phyloP scores from a whole-genome alignment of 2,797 vertebrate genomes.

The Darevskia nairensis region DNA sequence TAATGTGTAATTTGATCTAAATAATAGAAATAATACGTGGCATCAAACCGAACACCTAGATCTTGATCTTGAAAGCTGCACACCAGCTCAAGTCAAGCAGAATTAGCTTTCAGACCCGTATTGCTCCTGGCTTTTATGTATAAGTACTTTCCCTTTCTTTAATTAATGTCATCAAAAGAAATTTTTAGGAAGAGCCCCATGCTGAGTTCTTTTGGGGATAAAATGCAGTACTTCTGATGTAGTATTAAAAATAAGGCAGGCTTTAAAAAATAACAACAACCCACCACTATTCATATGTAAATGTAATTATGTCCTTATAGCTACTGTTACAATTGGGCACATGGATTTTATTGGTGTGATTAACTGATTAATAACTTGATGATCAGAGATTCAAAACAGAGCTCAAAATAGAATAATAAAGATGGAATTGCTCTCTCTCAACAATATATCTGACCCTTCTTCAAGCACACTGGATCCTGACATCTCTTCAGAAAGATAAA shows the following conservation, averaged over 20 bases:
- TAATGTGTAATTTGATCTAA: slow-evolving; percentile 68
- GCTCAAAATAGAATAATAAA: background rate
- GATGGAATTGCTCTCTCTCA: background rate
- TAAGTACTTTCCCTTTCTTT: slow-evolving; percentile 46
- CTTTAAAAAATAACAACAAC: background rate
- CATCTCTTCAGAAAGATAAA: background rate
- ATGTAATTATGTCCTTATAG: slow-evolving; percentile 33
- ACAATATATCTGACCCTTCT: background rate
- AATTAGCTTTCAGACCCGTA: slow-evolving; percentile 61
- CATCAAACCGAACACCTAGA: slow-evolving; percentile 58
- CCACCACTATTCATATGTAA: background rate
- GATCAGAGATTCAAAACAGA: slow-evolving; percentile 20
- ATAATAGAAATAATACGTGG: slow-evolving; percentile 57
- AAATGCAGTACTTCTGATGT: slow-evolving; percentile 50
- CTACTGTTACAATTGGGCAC: slow-evolving; percentile 7
- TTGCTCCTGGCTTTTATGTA: slow-evolving; percentile 55
- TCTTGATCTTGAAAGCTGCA: slow-evolving; percentile 16
- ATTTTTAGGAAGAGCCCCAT: slow-evolving; percentile 53
- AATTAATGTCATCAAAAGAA: slow-evolving; percentile 59
- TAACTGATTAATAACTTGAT: slow-evolving; percentile 25
- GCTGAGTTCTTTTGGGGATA: slow-evolving; percentile 46
- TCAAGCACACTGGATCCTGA: background rate
- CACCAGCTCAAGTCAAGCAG: slow-evolving; percentile 24
- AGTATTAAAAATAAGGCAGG: slow-evolving; percentile 4
- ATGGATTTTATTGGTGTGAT: slow-evolving; percentile 18